Conservation (phyloP, 2,888 invertebrate genomes). For the Diarsia rubi region DNA sequence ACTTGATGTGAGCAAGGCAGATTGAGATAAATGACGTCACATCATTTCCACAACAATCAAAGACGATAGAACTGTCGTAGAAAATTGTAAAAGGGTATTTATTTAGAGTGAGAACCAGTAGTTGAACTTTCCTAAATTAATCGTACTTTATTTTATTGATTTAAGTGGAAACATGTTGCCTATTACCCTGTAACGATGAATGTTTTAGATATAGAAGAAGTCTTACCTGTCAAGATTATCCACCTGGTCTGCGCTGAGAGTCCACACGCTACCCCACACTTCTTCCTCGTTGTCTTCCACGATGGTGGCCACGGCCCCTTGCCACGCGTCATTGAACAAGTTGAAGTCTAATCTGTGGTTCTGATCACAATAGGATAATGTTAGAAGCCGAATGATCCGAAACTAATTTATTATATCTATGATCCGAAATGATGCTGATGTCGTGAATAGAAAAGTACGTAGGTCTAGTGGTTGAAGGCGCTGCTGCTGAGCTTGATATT, state of each 20-base stretch:
- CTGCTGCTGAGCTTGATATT: background rate
- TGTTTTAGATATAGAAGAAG: background rate
- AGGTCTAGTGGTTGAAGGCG: background rate
- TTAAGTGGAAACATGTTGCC: too few relatives aligned
- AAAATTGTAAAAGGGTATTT: too few relatives aligned
- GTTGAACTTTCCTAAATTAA: too few relatives aligned
- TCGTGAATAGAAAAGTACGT: background rate
- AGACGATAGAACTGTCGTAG: too few relatives aligned
- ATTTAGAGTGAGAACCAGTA: too few relatives aligned
- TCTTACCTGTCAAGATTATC: conserved; percentile 92
- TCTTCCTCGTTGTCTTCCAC: conserved; percentile 86
- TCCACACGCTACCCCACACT: conserved; percentile 94
- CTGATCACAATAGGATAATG: conserved; percentile 74
- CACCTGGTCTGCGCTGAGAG: conserved; percentile 89
- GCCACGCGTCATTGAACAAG: conserved; percentile 91
- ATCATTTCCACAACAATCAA: too few relatives aligned
- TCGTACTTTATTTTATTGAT: too few relatives aligned
- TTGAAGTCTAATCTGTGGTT: conserved; percentile 92
- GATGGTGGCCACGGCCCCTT: conserved; percentile 95
- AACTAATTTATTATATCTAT: too few relatives aligned
- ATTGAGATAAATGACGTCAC: too few relatives aligned
- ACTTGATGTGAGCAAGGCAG: too few relatives aligned
- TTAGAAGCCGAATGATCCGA: background rate
- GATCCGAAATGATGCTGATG: too few relatives aligned
- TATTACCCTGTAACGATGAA: too few relatives aligned